Evolutionary conservation across 2,797 vertebrate species (phyloP).

Genomic region (Octomys mimax): DNA sequence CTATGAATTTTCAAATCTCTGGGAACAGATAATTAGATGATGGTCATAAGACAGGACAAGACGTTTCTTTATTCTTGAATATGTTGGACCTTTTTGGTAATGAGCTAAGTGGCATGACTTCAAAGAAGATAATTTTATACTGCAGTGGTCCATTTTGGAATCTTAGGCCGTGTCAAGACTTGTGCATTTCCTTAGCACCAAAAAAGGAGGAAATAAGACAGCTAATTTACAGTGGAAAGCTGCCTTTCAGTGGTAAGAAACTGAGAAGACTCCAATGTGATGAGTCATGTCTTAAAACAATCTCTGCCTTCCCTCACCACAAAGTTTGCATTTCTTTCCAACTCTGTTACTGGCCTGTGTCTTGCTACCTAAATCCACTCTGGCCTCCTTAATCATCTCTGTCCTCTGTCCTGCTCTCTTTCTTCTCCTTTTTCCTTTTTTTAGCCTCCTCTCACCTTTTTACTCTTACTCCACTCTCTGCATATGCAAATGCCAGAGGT

Average conservation of each 20-base stretch:
- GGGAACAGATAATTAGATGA: not conserved
- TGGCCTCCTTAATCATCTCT: not conserved
- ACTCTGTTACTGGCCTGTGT: not conserved
- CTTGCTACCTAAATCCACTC: not conserved
- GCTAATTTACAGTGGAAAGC: not conserved
- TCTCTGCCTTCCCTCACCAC: not conserved
- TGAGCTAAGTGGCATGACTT: conserved; percentile 27
- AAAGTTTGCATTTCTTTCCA: not conserved
- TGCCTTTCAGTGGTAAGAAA: conserved; percentile 18
- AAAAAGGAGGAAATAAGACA: conserved; percentile 18
- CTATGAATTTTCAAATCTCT: conserved; percentile 1
- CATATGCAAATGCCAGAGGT: not conserved
- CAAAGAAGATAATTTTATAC: conserved; percentile 43
- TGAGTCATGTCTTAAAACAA: conserved; percentile 23
- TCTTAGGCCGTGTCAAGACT: not conserved
- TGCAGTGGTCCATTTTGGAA: not conserved
- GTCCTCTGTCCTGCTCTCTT: not conserved
- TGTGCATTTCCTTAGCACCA: not conserved
- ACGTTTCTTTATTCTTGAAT: not conserved
- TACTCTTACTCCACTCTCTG: not conserved
- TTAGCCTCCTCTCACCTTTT: conserved; percentile 23
- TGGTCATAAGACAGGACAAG: not conserved
- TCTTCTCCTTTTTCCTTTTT: not conserved
- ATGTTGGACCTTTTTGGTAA: not conserved
- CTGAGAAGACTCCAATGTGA: conserved; percentile 4